phyloP scores from a whole-genome alignment of 2,797 vertebrate species.

The Muscicapa comitata region DNA sequence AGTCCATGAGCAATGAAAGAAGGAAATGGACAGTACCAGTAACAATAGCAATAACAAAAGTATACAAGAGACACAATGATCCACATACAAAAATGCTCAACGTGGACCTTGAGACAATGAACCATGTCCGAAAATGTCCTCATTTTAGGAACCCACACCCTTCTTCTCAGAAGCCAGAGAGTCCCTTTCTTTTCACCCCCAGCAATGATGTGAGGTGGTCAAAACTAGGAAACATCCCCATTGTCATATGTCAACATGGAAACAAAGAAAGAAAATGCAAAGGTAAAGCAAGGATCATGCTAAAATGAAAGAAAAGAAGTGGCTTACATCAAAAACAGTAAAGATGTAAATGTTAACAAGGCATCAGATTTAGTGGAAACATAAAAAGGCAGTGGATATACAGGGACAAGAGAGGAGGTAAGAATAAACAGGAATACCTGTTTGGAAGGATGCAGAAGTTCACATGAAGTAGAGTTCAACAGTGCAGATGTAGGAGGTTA shows the following conservation, averaged over 20 bases:
- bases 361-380: not conserved
- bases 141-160: fast-evolving
- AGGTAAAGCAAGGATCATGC: not conserved
- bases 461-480: not conserved
- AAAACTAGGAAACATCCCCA: not conserved
- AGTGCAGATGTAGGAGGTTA: not conserved
- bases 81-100: not conserved
- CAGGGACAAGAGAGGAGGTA: not conserved
- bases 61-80: not conserved
- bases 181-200: not conserved
- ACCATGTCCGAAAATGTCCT: not conserved
- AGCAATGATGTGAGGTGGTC: fast-evolving
- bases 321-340: not conserved
- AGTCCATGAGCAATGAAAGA: not conserved
- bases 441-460: not conserved
- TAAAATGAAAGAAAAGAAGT: not conserved
- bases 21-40: not conserved
- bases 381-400: not conserved
- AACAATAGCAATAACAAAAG: not conserved
- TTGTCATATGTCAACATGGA: not conserved
- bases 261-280: not conserved
- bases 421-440: not conserved
- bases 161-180: not conserved
- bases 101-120: not conserved
- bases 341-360: not conserved